These are phyloP conservation scores for Anticlea derivata DNA, from an alignment of 2,888 invertebrate species.

Conservation along the genomic window DNA sequence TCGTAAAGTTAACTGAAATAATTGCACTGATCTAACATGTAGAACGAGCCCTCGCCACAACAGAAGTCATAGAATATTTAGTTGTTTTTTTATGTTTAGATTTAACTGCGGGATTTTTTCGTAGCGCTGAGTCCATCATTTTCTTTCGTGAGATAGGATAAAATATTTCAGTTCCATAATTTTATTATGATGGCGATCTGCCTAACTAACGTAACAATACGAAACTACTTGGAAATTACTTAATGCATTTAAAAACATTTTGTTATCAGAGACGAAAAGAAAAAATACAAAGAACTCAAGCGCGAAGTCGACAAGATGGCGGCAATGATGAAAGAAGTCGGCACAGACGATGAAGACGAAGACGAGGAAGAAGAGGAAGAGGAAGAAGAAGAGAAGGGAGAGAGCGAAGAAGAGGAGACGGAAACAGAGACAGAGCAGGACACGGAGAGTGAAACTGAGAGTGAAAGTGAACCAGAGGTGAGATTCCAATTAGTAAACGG, in stretches of 20 bases:
- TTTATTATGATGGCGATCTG: too few relatives aligned
- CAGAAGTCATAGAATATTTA: too few relatives aligned
- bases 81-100: too few relatives aligned
- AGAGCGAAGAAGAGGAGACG: slow-evolving; percentile 83
- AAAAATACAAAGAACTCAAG: slow-evolving; percentile 91
- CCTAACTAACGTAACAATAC: too few relatives aligned
- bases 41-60: too few relatives aligned
- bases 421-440: slow-evolving; percentile 88
- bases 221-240: too few relatives aligned
- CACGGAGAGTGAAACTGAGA: slow-evolving; percentile 86
- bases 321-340: slow-evolving; percentile 91
- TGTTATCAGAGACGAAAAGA: slow-evolving; percentile 87
- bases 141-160: too few relatives aligned
- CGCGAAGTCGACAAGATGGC: slow-evolving; percentile 97
- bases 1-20: too few relatives aligned
- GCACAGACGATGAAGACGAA: slow-evolving; percentile 88
- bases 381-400: slow-evolving; percentile 83
- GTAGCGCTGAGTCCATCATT: too few relatives aligned
- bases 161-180: too few relatives aligned
- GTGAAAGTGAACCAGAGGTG: slow-evolving; percentile 87
- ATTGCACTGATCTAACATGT: too few relatives aligned
- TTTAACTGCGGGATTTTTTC: too few relatives aligned
- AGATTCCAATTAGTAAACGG: slow-evolving; percentile 20
- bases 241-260: neutral
- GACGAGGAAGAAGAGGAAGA: slow-evolving; percentile 88